Conservation (phyloP, 1,140 invertebrate genomes). For the Coboldia fuscipes region DNA sequence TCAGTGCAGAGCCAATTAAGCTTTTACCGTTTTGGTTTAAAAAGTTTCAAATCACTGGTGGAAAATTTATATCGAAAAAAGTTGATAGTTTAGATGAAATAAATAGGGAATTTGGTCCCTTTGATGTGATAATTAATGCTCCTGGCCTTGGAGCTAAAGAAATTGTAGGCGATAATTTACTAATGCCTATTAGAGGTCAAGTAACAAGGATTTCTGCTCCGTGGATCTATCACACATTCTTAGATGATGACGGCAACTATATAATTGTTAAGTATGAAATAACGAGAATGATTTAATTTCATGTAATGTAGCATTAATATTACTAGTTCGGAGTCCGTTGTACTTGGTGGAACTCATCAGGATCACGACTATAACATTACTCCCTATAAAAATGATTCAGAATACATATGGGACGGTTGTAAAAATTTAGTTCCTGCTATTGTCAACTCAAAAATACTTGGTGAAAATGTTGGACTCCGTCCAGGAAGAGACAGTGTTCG, state of each 20-base stretch:
- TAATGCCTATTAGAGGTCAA: conserved; percentile 42
- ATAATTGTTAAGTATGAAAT: conserved; percentile 49
- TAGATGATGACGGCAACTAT: conserved; percentile 37
- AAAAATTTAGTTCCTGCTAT: conserved; percentile 29
- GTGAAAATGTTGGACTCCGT: conserved; percentile 48
- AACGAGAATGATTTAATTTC: background rate
- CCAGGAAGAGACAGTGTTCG: conserved; percentile 40
- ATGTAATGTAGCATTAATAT: conserved; percentile 5
- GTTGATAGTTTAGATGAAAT: conserved; percentile 29
- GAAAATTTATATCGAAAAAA: conserved; percentile 24
- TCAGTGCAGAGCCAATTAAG: conserved; percentile 31
- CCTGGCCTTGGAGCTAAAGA: conserved; percentile 35
- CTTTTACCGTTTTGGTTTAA: conserved; percentile 35
- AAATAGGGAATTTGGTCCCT: conserved; percentile 20
- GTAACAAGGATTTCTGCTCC: conserved; percentile 37
- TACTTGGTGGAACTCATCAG: conserved; percentile 57
- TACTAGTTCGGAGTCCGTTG: conserved; percentile 33
- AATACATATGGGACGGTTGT: conserved; percentile 40
- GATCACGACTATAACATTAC: conserved; percentile 33
- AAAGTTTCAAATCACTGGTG: conserved; percentile 30
- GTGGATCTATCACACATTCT: conserved; percentile 31
- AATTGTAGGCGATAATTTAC: conserved; percentile 29
- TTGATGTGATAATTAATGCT: conserved; percentile 52
- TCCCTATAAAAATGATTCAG: conserved; percentile 28
- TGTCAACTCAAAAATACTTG: conserved; percentile 27